Evolutionary conservation across 2,888 invertebrate species (phyloP).

Genomic region (Lobophora halterata): DNA sequence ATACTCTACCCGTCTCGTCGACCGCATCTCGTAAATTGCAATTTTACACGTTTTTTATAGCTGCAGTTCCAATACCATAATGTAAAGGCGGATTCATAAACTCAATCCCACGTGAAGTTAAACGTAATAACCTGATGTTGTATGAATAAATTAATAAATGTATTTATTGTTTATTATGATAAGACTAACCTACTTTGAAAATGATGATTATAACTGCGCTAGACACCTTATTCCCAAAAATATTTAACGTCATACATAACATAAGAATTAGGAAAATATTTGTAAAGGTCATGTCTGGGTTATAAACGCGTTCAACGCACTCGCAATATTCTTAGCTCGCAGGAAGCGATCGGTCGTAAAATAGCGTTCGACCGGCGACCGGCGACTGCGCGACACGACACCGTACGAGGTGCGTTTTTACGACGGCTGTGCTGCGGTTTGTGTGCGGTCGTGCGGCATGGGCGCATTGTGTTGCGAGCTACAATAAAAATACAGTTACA

Average conservation of each 20-base stretch:
- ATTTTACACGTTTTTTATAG: conserved; percentile 31
- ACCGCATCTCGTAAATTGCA: conserved; percentile 27
- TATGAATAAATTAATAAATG: conserved; percentile 8
- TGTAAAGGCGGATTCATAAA: conserved; percentile 21
- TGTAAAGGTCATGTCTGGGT: conserved; percentile 19
- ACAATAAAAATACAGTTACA: conserved; percentile 45
- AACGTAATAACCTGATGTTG: too few species aligned
- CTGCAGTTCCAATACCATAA: conserved; percentile 20
- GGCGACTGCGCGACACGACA: conserved; percentile 29
- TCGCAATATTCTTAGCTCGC: conserved; percentile 41
- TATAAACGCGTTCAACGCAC: conserved; percentile 31
- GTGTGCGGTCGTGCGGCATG: conserved; percentile 31
- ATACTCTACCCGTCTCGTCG: conserved; percentile 15
- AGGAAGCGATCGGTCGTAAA: conserved; percentile 55
- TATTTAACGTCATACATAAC: neutral
- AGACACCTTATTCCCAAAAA: neutral
- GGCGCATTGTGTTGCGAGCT: conserved; percentile 38
- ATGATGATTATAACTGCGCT: too few species aligned
- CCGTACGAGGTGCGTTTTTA: conserved; percentile 41
- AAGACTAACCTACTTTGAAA: too few species aligned
- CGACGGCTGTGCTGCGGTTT: conserved; percentile 35
- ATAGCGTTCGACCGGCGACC: conserved; percentile 38
- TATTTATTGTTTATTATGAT: too few species aligned
- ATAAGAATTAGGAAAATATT: conserved; percentile 1
- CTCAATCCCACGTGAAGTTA: conserved; percentile 12